These are phyloP conservation scores for Drosophila siamana DNA, from an alignment of 2,888 invertebrate genomes.

Conservation along the genomic window DNA sequence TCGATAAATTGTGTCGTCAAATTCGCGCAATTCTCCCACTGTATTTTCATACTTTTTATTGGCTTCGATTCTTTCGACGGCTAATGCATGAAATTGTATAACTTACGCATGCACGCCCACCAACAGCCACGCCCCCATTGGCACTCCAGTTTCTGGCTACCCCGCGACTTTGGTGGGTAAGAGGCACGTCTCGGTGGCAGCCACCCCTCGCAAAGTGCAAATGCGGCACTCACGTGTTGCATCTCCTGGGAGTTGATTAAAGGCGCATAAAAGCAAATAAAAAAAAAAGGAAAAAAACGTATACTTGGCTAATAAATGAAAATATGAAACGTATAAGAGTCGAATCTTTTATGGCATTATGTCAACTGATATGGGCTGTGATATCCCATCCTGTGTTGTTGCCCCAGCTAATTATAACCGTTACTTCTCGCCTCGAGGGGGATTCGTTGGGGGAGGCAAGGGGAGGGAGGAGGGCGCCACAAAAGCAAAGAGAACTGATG, in stretches of 20 bases:
- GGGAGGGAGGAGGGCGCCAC: no score
- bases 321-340: slow-evolving; percentile 64
- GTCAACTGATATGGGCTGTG: slow-evolving; percentile 50
- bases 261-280: slow-evolving; percentile 78
- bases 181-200: slow-evolving; percentile 21
- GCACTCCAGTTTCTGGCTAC: slow-evolving; percentile 8
- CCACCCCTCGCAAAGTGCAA: slow-evolving; percentile 48
- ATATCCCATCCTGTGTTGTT: slow-evolving; percentile 2
- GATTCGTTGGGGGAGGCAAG: background rate
- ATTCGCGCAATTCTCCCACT: slow-evolving; percentile 44
- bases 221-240: slow-evolving; percentile 82
- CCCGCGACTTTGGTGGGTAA: background rate
- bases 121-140: slow-evolving; percentile 24
- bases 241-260: slow-evolving; percentile 83
- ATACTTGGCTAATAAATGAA: slow-evolving; percentile 68
- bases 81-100: slow-evolving; percentile 69
- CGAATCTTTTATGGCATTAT: slow-evolving; percentile 37
- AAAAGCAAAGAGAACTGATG: background rate
- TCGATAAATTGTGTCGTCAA: slow-evolving; percentile 9
- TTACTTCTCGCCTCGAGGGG: slow-evolving; percentile 7
- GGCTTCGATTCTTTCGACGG: slow-evolving; percentile 47
- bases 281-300: slow-evolving; percentile 20
- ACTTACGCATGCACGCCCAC: slow-evolving; percentile 59
- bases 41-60: slow-evolving; percentile 63
- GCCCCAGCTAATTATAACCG: slow-evolving; percentile 67